These are phyloP conservation scores for Yponomeuta cagnagella DNA, from an alignment of 2,888 invertebrate genomes.

Conservation along the genomic window DNA sequence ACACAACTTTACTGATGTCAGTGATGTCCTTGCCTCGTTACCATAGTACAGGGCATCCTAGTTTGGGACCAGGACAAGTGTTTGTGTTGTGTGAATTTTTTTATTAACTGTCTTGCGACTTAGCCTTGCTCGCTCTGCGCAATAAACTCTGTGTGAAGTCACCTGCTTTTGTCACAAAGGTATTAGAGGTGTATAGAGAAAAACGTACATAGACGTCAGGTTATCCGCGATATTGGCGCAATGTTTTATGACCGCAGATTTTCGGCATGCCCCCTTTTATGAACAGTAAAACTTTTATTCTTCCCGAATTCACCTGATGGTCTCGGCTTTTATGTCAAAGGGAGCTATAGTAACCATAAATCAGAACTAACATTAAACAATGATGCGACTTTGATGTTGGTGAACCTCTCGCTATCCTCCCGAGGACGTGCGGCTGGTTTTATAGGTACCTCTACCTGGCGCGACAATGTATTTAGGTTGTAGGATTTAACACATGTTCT, in stretches of 20 bases:
- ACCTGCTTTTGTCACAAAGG: neutral
- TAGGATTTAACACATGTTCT: too few species aligned
- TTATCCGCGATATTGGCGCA: slow-evolving; percentile 29
- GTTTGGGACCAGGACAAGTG: too few species aligned
- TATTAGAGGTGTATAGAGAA: neutral
- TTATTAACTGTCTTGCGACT: too few species aligned
- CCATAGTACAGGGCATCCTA: too few species aligned
- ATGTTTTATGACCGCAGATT: slow-evolving; percentile 55
- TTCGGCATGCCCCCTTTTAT: slow-evolving; percentile 57
- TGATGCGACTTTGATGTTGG: slow-evolving; percentile 1
- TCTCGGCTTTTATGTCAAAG: slow-evolving; percentile 11
- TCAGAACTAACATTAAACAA: neutral
- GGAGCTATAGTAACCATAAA: slow-evolving; percentile 7
- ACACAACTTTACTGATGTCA: too few species aligned
- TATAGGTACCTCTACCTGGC: neutral
- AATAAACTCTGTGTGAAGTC: neutral
- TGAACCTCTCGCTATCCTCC: neutral
- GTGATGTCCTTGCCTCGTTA: too few species aligned
- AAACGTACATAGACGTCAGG: slow-evolving; percentile 23
- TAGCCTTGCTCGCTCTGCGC: neutral
- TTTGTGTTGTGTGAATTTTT: too few species aligned
- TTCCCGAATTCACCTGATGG: slow-evolving; percentile 16
- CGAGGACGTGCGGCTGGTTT: neutral
- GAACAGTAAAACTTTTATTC: slow-evolving; percentile 58
- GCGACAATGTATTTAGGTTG: neutral